Percentiles rank a stretch among this genome's conserved stretches.
Conservation (phyloP, 2,113 vertebrate species). For the Petromus typicus region DNA sequence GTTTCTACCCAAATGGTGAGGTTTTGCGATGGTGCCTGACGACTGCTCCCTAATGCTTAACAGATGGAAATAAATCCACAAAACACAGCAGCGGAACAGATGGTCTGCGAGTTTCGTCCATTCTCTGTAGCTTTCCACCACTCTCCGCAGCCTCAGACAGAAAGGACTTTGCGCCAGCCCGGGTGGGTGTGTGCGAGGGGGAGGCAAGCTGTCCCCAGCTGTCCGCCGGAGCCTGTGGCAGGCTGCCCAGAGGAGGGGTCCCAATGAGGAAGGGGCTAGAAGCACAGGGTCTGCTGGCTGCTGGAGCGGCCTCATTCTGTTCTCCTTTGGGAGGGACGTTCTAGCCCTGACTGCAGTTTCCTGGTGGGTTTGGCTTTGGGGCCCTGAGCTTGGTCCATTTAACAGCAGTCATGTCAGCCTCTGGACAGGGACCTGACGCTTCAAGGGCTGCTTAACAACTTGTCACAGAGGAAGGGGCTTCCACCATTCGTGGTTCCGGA, state of each 20-base stretch:
- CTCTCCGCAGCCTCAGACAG: conserved; percentile 54
- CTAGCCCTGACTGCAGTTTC: too few species aligned
- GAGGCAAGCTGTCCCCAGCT: conserved; percentile 66
- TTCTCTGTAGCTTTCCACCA: conserved; percentile 75
- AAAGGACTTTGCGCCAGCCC: conserved; percentile 29
- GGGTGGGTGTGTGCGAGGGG: neutral
- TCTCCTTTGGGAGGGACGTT: neutral
- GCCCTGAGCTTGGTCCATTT: neutral
- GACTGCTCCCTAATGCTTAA: conserved; percentile 85
- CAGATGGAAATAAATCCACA: conserved; percentile 86
- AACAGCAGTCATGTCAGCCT: neutral
- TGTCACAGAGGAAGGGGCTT: neutral
- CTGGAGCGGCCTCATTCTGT: neutral
- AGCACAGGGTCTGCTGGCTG: neutral
- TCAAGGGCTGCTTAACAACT: neutral
- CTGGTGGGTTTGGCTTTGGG: neutral
- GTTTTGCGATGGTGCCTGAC: conserved; percentile 86
- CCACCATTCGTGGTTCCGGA: neutral
- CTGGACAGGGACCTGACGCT: neutral
- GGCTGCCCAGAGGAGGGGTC: neutral
- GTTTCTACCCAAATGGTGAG: conserved; percentile 82
- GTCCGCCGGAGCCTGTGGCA: neutral
- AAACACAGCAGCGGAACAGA: conserved; percentile 86
- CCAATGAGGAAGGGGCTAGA: neutral
- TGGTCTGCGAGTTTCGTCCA: conserved; percentile 78